Evolutionary conservation across 37 sponge, comb jelly and placozoan species (phyloP).

Genomic region (Aplysina aerophoba): DNA sequence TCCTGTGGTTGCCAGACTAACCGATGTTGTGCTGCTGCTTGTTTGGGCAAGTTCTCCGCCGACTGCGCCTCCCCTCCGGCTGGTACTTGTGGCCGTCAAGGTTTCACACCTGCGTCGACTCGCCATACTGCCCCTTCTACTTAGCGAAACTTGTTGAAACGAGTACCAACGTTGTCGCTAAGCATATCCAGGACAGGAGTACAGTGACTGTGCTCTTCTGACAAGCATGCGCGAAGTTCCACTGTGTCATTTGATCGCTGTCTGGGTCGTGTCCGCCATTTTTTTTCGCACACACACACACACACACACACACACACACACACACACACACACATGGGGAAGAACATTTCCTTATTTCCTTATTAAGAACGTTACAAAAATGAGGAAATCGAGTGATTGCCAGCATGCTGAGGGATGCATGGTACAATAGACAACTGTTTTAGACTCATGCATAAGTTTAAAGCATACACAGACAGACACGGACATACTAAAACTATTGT

Average conservation of each 20-base stretch:
- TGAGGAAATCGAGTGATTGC: too few relatives aligned
- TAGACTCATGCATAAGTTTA: too few relatives aligned
- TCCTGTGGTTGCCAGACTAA: slow-evolving; percentile 8
- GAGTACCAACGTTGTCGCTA: not conserved
- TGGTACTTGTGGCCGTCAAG: not conserved
- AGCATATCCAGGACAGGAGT: not conserved
- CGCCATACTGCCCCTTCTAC: not conserved
- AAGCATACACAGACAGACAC: too few relatives aligned
- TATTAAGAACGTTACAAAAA: too few relatives aligned
- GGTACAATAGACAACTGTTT: too few relatives aligned
- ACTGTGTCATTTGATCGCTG: slow-evolving; percentile 5
- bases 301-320: too few relatives aligned
- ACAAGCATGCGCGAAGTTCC: not conserved
- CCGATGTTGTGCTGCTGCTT: not conserved
- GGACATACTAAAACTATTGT: too few relatives aligned
- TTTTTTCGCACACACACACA: too few relatives aligned
- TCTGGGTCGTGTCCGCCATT: not conserved
- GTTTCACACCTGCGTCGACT: not conserved
- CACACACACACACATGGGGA: too few relatives aligned
- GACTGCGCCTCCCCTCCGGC: not conserved
- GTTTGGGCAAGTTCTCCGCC: not conserved
- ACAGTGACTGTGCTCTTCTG: too few relatives aligned
- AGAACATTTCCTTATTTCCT: too few relatives aligned
- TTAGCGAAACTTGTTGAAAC: not conserved
- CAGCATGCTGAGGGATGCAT: too few relatives aligned